Conservation (phyloP, 2,888 invertebrate species). For the Chironomus tentans region DNA sequence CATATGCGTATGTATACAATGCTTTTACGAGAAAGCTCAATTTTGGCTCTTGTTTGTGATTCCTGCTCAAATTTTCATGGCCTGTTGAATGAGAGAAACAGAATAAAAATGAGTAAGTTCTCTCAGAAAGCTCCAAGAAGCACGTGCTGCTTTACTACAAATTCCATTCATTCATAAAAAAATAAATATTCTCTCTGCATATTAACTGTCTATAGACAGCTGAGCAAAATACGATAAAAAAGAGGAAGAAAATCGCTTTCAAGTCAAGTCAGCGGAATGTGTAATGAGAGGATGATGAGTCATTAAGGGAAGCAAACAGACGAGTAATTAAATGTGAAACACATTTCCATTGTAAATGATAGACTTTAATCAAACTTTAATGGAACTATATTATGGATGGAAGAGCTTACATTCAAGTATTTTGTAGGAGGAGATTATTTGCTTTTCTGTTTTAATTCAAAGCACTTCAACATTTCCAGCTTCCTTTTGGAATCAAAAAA, state of each 20-base stretch:
- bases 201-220: background rate
- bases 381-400: no score
- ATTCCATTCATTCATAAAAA: background rate
- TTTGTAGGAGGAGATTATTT: no score
- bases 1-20: conserved; percentile 64
- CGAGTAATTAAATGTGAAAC: no score
- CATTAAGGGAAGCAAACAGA: background rate
- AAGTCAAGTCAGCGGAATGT: no score
- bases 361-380: no score
- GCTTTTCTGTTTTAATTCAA: no score
- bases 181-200: background rate
- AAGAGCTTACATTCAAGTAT: no score
- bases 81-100: conserved; percentile 41
- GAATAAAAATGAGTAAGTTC: background rate
- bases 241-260: no score
- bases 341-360: no score
- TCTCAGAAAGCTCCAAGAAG: background rate
- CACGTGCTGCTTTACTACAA: conserved; percentile 8
- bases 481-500: no score
- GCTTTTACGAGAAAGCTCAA: conserved; percentile 71
- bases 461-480: no score
- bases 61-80: conserved; percentile 46
- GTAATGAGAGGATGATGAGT: background rate
- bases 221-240: no score
- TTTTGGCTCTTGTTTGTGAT: conserved; percentile 65